Evolutionary conservation across 2,113 vertebrate genomes (phyloP), one percentile per base, ranked within the genome.

Genomic region (Triplophysa dalaica): DNA sequence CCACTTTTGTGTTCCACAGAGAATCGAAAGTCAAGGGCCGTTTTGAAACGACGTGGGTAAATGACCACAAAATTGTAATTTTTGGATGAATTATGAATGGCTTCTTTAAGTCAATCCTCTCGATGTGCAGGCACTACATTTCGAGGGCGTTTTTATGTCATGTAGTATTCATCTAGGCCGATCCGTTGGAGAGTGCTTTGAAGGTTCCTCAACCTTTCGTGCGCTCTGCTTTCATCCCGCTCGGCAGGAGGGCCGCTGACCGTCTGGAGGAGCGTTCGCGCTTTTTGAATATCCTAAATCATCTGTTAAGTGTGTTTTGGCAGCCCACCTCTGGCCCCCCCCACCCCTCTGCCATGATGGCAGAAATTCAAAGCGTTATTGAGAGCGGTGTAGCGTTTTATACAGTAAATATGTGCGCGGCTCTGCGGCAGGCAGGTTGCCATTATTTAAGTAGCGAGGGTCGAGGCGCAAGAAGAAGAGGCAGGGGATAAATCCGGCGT

Each of bases 221-320:
- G 19, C 26, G 33, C 58, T 48, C 68, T 7, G 63, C 82, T 80
- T 79, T 81, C 83, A 81, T 84, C 76, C 68, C 33, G 54, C 76
- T 75, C 83, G 3, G 76, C 79, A 79, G 79, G 75, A 75, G 79
- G 64, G 70, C 58, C 50, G 72, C 79, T 79, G 83, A 84, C 79
- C 77, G 75, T 75, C 79, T 79, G 60, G 70, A 81, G 76, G 76
- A 81, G 65, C 65, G 12, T 54, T 69, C 66, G 21, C 72, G 60
- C 76, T 79, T 78, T 60, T 81, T 81, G 81, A 81, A 81, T 79
- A 78, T 76, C 77, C 65, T 82, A 81, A 82, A 82, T 82, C 81
- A 85, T 81, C 81, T 76, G 83, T 82, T 83, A 81, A 84, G 78
- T 87, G 84, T 80, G 83, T 84, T 86, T 86, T 81, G 56, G 79